phyloP scores from a whole-genome alignment of 2,113 vertebrate genomes.

The Hylia prasina region DNA sequence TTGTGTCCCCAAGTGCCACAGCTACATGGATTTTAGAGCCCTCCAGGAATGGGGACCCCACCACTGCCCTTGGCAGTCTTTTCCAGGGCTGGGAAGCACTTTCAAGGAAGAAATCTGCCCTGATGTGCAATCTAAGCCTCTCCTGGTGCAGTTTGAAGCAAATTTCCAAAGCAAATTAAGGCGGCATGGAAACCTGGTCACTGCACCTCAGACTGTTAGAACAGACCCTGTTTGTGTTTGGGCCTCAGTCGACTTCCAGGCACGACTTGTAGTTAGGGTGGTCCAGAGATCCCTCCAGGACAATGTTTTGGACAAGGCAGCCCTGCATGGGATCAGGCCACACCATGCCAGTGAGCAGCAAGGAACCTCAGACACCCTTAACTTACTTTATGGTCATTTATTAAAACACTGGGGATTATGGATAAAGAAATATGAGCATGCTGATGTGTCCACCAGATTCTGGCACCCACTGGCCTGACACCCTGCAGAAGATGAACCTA shows the following conservation, averaged over 20 bases:
- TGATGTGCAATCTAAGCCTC: not conserved
- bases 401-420: not conserved
- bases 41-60: no score
- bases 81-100: not conserved
- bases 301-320: not conserved
- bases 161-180: not conserved
- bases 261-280: not conserved
- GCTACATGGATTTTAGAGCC: fast-evolving
- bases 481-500: not conserved
- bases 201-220: not conserved
- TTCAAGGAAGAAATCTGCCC: not conserved
- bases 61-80: not conserved
- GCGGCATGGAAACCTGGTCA: not conserved
- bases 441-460: fast-evolving
- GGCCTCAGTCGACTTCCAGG: not conserved
- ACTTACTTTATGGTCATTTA: not conserved
- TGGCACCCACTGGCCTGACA: not conserved
- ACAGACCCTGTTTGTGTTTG: not conserved
- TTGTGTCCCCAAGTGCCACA: fast-evolving
- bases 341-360: fast-evolving
- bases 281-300: not conserved
- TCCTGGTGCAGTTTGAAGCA: not conserved
- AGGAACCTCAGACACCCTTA: fast-evolving
- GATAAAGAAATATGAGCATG: not conserved
- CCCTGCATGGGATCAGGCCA: not conserved